phyloP scores from a whole-genome alignment of 2,888 invertebrate species.

The Drosophila anceps region DNA sequence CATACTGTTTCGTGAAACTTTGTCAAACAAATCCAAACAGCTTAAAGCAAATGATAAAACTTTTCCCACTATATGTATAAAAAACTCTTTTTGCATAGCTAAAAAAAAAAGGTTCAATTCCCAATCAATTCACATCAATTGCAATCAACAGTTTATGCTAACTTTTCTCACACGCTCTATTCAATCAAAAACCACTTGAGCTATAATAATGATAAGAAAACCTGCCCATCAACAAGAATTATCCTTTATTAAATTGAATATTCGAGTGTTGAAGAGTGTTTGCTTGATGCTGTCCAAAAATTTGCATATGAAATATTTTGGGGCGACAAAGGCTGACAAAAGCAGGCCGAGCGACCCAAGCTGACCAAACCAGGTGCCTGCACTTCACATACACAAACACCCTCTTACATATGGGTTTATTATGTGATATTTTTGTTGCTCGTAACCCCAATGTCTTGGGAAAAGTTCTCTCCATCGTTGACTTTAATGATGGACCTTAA shows the following conservation, averaged over 20 bases:
- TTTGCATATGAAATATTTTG: conserved; percentile 52
- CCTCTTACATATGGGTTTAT: conserved; percentile 4
- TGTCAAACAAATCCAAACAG: background rate
- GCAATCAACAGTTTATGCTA: conserved; percentile 9
- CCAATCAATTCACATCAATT: conserved; percentile 4
- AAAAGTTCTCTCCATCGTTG: conserved; percentile 17
- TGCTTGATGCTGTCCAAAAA: conserved; percentile 24
- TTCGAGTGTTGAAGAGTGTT: conserved; percentile 19
- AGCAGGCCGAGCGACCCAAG: conserved; percentile 30
- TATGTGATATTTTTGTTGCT: background rate
- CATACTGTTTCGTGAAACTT: background rate
- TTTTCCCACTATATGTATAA: background rate
- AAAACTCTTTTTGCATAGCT: conserved; percentile 4
- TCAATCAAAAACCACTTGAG: conserved; percentile 56
- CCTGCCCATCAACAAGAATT: conserved; percentile 25
- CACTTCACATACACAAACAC: conserved; percentile 45
- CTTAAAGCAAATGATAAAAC: background rate
- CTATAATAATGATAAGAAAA: background rate
- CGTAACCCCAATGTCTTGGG: conserved; percentile 40
- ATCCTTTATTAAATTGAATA: conserved; percentile 57
- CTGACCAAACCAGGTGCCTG: conserved; percentile 55
- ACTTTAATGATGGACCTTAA: conserved; percentile 11
- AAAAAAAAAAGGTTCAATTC: conserved; percentile 7
- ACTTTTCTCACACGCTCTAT: conserved; percentile 25
- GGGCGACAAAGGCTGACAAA: conserved; percentile 36